These are phyloP conservation scores for Ferdinandea cuprea DNA, from an alignment of 2,888 invertebrate genomes.

Conservation along the genomic window DNA sequence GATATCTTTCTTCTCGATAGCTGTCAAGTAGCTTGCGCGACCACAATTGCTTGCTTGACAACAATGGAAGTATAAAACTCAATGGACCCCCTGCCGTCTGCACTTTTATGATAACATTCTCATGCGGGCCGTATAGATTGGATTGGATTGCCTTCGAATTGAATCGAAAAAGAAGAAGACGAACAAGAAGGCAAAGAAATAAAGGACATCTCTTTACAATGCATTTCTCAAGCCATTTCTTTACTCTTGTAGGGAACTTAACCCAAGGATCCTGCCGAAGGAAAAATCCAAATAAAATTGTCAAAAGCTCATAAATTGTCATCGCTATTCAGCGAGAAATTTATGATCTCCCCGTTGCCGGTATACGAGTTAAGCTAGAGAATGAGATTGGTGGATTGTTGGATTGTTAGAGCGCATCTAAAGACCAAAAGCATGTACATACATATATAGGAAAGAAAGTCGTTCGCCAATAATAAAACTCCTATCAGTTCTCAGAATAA, in stretches of 20 bases:
- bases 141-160: slow-evolving; percentile 40
- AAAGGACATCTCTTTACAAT: slow-evolving; percentile 57
- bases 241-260: slow-evolving; percentile 6
- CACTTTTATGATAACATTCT: slow-evolving; percentile 53
- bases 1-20: slow-evolving; percentile 60
- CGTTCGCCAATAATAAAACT: slow-evolving; percentile 56
- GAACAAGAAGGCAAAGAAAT: too few species aligned
- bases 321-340: slow-evolving; percentile 65
- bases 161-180: slow-evolving; percentile 24
- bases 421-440: slow-evolving; percentile 24
- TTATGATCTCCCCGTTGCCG: slow-evolving; percentile 62
- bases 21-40: slow-evolving; percentile 67
- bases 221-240: slow-evolving; percentile 52
- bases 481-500: slow-evolving; percentile 22
- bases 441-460: slow-evolving; percentile 41
- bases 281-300: slow-evolving; percentile 63
- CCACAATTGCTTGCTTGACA: slow-evolving; percentile 64
- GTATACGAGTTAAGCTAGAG: not conserved
- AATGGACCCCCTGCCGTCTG: slow-evolving; percentile 37
- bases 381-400: slow-evolving; percentile 1
- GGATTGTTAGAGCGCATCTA: slow-evolving; percentile 12
- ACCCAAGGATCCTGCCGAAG: slow-evolving; percentile 14
- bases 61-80: slow-evolving; percentile 40
- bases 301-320: slow-evolving; percentile 71
- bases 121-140: slow-evolving; percentile 13